Evolutionary conservation across 2,113 vertebrate species (phyloP).

Genomic region (Callochromis pleurospilus): DNA sequence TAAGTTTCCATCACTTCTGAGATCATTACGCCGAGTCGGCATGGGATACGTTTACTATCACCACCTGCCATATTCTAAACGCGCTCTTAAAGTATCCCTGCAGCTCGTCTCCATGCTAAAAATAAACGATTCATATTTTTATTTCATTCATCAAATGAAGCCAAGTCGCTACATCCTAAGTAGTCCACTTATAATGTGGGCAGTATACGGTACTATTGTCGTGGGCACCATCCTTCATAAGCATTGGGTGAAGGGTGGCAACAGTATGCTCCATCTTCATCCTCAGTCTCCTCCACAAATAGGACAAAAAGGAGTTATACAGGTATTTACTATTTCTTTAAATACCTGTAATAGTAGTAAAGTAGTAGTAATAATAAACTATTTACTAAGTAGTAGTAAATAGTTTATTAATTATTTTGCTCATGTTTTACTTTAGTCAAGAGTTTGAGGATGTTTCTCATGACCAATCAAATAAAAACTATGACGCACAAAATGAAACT

Average conservation of each 20-base stretch:
- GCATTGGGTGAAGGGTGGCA: rapidly evolving
- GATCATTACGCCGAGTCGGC: neutral
- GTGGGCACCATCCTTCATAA: neutral
- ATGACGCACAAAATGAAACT: neutral
- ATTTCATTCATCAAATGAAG: neutral
- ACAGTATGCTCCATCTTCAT: neutral
- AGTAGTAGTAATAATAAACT: neutral
- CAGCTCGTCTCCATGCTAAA: rapidly evolving
- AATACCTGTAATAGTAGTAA: neutral
- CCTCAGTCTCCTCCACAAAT: neutral
- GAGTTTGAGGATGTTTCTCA: neutral
- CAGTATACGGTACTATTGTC: rapidly evolving
- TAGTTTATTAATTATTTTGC: rapidly evolving
- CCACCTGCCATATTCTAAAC: neutral
- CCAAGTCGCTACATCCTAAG: rapidly evolving
- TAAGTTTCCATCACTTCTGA: neutral
- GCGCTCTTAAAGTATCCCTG: neutral
- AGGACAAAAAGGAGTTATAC: neutral
- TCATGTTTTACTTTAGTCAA: rapidly evolving
- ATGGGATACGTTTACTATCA: neutral
- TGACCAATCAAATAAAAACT: neutral
- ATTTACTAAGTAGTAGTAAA: neutral
- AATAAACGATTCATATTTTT: neutral
- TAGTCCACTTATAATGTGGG: neutral
- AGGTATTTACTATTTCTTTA: neutral